These are phyloP conservation scores for Bucco capensis DNA, from an alignment of 2,113 vertebrate species.

Conservation along the genomic window DNA sequence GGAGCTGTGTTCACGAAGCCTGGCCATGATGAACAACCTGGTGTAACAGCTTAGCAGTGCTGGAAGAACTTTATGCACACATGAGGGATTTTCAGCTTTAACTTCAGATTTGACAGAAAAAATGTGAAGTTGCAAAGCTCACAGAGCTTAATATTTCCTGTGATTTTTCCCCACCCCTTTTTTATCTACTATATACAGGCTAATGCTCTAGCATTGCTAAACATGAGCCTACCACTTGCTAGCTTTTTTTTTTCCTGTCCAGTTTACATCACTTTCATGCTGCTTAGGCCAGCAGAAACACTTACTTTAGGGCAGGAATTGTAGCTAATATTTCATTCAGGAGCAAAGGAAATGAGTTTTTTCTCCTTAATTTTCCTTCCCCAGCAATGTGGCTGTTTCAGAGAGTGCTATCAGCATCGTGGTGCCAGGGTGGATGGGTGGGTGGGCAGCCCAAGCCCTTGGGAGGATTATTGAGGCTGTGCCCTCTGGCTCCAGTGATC, in stretches of 20 bases:
- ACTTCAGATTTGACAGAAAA: background rate
- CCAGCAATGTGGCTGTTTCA: background rate
- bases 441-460: background rate
- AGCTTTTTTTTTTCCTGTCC: background rate
- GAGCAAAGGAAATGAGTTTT: background rate
- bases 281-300: background rate
- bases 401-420: background rate
- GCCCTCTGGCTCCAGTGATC: accelerated
- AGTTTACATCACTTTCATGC: background rate
- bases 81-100: background rate
- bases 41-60: too few species aligned
- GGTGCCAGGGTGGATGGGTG: background rate
- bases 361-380: background rate
- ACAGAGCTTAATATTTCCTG: background rate
- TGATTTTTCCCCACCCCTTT: too few species aligned
- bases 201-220: background rate
- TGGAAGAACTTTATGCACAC: background rate
- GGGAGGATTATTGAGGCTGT: accelerated
- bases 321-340: background rate
- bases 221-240: background rate
- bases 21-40: too few species aligned
- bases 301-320: background rate
- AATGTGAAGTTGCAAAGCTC: background rate
- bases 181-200: background rate
- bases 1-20: too few species aligned